Base-by-base conservation (phyloP, 1,140 invertebrate species). In the Heliconius hewitsoni region DNA sequence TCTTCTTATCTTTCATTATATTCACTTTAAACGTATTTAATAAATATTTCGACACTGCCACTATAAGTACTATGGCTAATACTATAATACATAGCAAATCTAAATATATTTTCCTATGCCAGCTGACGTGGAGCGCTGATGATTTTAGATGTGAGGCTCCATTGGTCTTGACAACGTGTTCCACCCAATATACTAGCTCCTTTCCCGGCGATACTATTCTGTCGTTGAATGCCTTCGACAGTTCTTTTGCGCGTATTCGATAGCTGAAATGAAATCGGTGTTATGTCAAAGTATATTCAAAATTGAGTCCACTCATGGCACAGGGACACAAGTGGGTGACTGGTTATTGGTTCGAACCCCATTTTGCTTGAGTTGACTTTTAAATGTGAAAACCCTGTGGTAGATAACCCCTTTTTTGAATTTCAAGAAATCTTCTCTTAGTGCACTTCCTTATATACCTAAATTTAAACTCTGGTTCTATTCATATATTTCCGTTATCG, bases 141-240 rank as follows among this genome's bases (percentile, higher is more conserved):
- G 91, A 91, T 11, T 85, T 80, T 11, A 93, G 78, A 70, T 91
- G 89, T 1, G 72, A 55, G 0, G 89, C 90, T 1, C 89, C 91
- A 6, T 82, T 80, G 1, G 89, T 91, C 39, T 82, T 76, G 9
- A 89, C 81, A 11, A 90, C 87, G 76, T 93, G 88, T 42, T 89
- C 84, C 5, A 87, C 80, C 85, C 88, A 89, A 72, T 88, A 85
- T 11, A 85, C 82, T 18, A 91, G 37, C 73, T 89, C 80, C 60
- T 83, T 80, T 8, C 81, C 79, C 2, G 89, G 89, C 11, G 84
- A 37, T 8, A 86, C 77, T 0, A 85, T 85, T 5, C 86, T 77
- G 60, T 90, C 81, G 78, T 89, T 83, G 79, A 87, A 89, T 19
- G 86, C 80, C 0, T 46, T 13, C 2, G 86, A 84, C 19, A 87